Evolutionary conservation across 2,797 vertebrate species (phyloP).

Genomic region (Hypotaenidia philippensis): DNA sequence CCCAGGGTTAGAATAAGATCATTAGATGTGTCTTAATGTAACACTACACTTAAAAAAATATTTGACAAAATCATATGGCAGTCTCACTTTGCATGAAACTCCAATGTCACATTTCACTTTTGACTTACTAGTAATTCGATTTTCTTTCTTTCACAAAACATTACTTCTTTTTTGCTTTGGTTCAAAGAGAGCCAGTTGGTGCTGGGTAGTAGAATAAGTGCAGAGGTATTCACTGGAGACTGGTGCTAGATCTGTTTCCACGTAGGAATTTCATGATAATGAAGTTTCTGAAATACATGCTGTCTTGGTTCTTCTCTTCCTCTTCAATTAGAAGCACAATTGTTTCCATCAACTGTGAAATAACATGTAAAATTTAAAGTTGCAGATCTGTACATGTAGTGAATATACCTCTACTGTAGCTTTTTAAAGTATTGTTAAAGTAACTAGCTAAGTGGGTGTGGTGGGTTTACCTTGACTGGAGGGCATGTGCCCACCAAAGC

Average conservation of each 20-base stretch:
- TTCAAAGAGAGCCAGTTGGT: background rate
- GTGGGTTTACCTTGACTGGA: too few relatives aligned
- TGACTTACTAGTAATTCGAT: background rate
- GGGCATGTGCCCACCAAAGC: too few relatives aligned
- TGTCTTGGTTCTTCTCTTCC: background rate
- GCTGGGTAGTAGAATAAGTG: background rate
- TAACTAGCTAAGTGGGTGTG: background rate
- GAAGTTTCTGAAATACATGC: background rate
- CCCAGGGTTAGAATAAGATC: background rate
- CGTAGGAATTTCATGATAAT: background rate
- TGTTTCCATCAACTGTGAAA: background rate
- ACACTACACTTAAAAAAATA: background rate
- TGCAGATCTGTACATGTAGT: background rate
- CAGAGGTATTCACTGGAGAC: background rate
- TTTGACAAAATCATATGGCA: background rate
- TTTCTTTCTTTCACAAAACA: background rate
- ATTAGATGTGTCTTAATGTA: background rate
- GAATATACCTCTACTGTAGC: background rate
- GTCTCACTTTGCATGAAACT: background rate
- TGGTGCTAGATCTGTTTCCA: background rate
- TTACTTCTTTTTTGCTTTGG: background rate
- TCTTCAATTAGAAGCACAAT: background rate
- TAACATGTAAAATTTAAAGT: background rate
- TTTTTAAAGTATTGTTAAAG: background rate
- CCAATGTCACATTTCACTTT: background rate